These are phyloP conservation scores for Prionace glauca DNA, from an alignment of 2,797 vertebrate species.

Conservation along the genomic window DNA sequence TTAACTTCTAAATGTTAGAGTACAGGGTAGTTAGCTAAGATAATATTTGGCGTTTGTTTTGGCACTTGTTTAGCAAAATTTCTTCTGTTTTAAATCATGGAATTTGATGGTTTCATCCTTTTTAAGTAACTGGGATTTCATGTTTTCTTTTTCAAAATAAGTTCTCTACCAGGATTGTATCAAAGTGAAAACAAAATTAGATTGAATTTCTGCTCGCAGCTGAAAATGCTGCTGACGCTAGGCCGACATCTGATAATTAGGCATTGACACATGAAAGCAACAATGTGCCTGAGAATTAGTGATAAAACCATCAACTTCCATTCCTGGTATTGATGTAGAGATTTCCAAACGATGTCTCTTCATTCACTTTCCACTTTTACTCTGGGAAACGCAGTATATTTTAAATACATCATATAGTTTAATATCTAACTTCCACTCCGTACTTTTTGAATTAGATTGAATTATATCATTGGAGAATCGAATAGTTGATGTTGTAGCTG, in stretches of 20 bases:
- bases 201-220: too few relatives aligned
- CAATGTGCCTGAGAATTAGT: not conserved
- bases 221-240: not conserved
- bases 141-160: too few relatives aligned
- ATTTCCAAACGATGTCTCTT: not conserved
- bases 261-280: not conserved
- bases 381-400: not conserved
- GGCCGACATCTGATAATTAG: not conserved
- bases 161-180: too few relatives aligned
- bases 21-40: too few relatives aligned
- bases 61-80: too few relatives aligned
- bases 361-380: not conserved
- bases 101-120: too few relatives aligned
- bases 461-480: not conserved
- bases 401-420: not conserved
- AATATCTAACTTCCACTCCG: not conserved
- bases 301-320: not conserved
- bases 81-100: too few relatives aligned
- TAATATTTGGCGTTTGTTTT: too few relatives aligned
- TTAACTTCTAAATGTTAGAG: too few relatives aligned
- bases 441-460: not conserved
- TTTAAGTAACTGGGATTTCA: too few relatives aligned
- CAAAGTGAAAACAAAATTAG: not conserved
- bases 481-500: not conserved
- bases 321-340: not conserved